Evolutionary conservation across 2,113 vertebrate species (phyloP), one percentile per base, ranked within the genome.

Genomic region (Pandion haliaetus): DNA sequence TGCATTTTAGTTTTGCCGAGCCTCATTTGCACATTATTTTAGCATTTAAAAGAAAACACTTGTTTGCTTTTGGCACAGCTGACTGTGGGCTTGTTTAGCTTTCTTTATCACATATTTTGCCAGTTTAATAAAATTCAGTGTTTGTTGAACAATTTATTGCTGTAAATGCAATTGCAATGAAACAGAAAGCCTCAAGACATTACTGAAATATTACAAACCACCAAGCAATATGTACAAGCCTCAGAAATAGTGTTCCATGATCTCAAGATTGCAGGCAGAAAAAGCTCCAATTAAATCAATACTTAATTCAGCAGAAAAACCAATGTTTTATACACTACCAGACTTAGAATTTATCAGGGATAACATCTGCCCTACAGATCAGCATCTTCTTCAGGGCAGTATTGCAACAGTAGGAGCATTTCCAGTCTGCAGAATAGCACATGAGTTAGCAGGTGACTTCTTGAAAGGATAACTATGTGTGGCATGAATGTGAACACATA

Each of bases 61-160:
- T 96, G 86, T 91, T 95, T 96, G 58, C 81, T 87, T 96, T 94
- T 94, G 93, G 89, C 93, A 69, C 31, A 90, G 66, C 34, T 82
- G 54, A 85, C 89, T 79, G 74, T 29, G 23, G 70, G 55, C 82
- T 95, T 94, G 21, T 85, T 95, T 77, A 88, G 62, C 71, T 94
- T 95, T 45, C 84, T 94, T 91, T 94, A 92, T 95, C 87, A 82
- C 58, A 50, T 95, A 90, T 94, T 95, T 97, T 92, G 49, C 90
- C 85, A 95, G 87, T 95, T 97, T 96, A 97, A 96, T 96, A 96
- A 96, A 94, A 90, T 79, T 94, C 85, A 77, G 78, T 91, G 54
- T 95, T 96, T 96, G 84, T 90, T 92, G 87, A 93, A 92, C 82
- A 85, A 77, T 91, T 96, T 96, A 96, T 94, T 93, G 90, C 85